phyloP scores from a whole-genome alignment of 2,888 invertebrate genomes.

The Pollenia amentaria region DNA sequence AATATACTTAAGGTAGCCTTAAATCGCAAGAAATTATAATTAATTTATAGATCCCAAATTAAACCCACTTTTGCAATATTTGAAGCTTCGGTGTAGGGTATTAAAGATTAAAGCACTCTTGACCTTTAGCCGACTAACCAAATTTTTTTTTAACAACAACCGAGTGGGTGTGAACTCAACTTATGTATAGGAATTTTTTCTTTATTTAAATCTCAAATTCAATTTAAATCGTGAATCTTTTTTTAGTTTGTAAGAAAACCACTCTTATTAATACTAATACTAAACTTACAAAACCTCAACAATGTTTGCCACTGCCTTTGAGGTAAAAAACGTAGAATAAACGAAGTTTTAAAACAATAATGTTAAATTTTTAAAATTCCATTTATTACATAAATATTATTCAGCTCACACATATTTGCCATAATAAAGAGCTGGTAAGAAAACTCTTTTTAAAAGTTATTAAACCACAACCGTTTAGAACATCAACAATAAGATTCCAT shows the following conservation, averaged over 20 bases:
- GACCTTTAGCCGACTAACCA: no score
- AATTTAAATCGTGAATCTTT: no score
- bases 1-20: no score
- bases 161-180: no score
- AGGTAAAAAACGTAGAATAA: neutral
- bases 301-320: neutral
- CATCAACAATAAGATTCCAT: conserved; percentile 20
- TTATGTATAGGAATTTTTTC: neutral
- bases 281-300: neutral
- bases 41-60: no score
- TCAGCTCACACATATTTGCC: conserved; percentile 15
- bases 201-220: no score
- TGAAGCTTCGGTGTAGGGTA: no score
- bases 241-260: neutral
- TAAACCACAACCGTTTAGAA: conserved; percentile 43
- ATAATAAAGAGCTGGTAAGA: conserved; percentile 42
- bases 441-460: conserved; percentile 35
- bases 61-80: no score
- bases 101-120: no score
- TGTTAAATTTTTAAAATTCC: conserved; percentile 31
- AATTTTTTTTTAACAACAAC: no score
- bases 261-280: neutral
- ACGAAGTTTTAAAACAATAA: neutral
- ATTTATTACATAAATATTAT: conserved; percentile 14
- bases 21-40: no score